These are phyloP conservation scores for Hypolimnas misippus DNA, from an alignment of 2,888 invertebrate genomes.

Conservation along the genomic window DNA sequence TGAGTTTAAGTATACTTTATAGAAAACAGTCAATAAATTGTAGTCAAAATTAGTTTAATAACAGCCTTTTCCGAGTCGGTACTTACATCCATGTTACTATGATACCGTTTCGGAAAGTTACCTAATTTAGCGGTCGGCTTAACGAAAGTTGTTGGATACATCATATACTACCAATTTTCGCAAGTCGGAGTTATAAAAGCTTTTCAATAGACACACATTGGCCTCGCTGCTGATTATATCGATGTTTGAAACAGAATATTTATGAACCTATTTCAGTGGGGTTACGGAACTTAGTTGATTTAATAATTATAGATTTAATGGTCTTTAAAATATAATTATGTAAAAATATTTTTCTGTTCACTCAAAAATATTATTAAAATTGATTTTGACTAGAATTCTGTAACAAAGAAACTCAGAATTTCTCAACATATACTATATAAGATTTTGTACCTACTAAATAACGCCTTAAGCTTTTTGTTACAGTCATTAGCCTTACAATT, in stretches of 20 bases:
- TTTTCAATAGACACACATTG: conserved; percentile 38
- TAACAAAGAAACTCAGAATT: too few relatives aligned
- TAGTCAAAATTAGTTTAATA: background rate
- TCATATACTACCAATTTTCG: conserved; percentile 35
- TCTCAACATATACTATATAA: too few relatives aligned
- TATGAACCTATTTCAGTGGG: conserved; percentile 23
- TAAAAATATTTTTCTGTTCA: too few relatives aligned
- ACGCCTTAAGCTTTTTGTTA: background rate
- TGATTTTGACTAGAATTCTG: too few relatives aligned
- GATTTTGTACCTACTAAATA: too few relatives aligned
- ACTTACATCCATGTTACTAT: conserved; percentile 4
- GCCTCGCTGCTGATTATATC: conserved; percentile 30
- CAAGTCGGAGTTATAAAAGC: conserved; percentile 33
- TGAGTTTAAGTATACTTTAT: too few relatives aligned
- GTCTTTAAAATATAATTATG: too few relatives aligned
- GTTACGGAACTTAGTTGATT: background rate
- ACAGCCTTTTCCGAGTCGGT: conserved; percentile 16
- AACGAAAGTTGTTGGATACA: conserved; percentile 36
- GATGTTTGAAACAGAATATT: conserved; percentile 27
- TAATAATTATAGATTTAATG: too few relatives aligned
- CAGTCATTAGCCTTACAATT: background rate
- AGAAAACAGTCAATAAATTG: background rate
- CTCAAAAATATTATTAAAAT: too few relatives aligned
- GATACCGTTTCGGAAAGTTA: conserved; percentile 32
- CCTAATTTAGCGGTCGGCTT: conserved; percentile 41